Evolutionary conservation across 2,113 vertebrate genomes (phyloP).

Genomic region (Nesoenas mayeri): DNA sequence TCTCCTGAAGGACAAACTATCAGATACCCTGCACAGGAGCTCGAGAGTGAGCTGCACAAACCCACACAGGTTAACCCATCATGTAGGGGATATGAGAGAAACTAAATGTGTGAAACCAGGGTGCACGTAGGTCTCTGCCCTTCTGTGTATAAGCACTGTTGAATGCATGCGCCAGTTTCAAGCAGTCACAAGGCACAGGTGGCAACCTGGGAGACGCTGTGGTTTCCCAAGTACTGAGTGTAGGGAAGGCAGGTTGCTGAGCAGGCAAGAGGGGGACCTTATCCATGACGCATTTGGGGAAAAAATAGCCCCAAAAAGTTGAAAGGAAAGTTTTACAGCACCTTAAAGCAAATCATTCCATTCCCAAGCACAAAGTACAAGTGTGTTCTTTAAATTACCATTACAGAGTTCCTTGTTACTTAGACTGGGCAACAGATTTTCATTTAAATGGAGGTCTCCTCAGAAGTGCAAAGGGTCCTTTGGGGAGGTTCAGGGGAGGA

Average conservation of each 20-base stretch:
- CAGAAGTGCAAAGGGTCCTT: slow-evolving; percentile 55
- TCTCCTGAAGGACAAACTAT: neutral
- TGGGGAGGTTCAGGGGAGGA: slow-evolving; percentile 52
- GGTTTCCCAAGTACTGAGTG: neutral
- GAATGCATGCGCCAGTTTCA: neutral
- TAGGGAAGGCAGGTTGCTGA: neutral
- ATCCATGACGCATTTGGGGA: neutral
- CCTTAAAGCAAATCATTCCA: neutral
- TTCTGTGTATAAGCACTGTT: neutral
- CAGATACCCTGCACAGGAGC: neutral
- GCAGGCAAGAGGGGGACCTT: neutral
- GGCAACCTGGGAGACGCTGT: neutral
- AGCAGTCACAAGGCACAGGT: neutral
- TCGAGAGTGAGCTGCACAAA: neutral
- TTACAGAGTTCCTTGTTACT: slow-evolving; percentile 5
- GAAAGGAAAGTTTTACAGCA: slow-evolving; percentile 4
- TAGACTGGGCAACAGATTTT: slow-evolving; percentile 44
- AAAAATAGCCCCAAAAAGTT: neutral
- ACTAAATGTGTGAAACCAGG: neutral
- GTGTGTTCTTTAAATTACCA: neutral
- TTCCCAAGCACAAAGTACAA: slow-evolving; percentile 11
- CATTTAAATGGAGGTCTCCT: slow-evolving; percentile 52
- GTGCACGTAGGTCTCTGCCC: neutral
- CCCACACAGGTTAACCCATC: neutral
- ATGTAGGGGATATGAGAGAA: neutral